These are phyloP conservation scores for Dreissena polymorpha DNA, from an alignment of 1,140 invertebrate species.

Conservation along the genomic window DNA sequence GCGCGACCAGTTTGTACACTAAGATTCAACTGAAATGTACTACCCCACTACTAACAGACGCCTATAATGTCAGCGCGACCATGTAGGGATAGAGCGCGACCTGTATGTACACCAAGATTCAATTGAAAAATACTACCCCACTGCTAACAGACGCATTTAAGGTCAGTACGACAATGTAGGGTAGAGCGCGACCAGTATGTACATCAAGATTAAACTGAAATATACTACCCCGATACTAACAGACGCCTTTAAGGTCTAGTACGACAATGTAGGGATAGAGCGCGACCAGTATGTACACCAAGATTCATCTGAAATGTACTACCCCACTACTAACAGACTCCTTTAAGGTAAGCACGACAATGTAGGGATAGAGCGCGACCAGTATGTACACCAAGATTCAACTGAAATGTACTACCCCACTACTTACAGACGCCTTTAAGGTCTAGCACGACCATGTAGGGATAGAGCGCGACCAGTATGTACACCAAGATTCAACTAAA, in stretches of 20 bases:
- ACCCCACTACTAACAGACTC: constrained; percentile 65
- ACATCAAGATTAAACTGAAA: constrained; percentile 71
- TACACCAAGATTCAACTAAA: constrained; percentile 51
- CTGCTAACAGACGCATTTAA: constrained; percentile 71
- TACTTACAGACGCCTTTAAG: constrained; percentile 64
- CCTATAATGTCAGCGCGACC: constrained; percentile 73
- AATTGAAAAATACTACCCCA: no score
- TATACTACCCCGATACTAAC: constrained; percentile 69
- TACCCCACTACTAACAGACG: constrained; percentile 60
- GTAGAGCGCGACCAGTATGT: constrained; percentile 72
- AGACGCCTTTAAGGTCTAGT: constrained; percentile 66
- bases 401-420: constrained; percentile 73
- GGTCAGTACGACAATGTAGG: constrained; percentile 72
- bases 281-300: constrained; percentile 66
- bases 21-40: no score
- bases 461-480: constrained; percentile 69
- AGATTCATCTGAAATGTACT: no score
- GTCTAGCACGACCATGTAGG: constrained; percentile 69
- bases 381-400: constrained; percentile 72
- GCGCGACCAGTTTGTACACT: constrained; percentile 55
- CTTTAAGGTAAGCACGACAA: constrained; percentile 67
- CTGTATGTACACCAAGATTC: constrained; percentile 49
- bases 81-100: no score
- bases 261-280: constrained; percentile 73
- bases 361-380: constrained; percentile 72